Conservation (phyloP, 2,888 invertebrate species). For the Pyrgus malvae region DNA sequence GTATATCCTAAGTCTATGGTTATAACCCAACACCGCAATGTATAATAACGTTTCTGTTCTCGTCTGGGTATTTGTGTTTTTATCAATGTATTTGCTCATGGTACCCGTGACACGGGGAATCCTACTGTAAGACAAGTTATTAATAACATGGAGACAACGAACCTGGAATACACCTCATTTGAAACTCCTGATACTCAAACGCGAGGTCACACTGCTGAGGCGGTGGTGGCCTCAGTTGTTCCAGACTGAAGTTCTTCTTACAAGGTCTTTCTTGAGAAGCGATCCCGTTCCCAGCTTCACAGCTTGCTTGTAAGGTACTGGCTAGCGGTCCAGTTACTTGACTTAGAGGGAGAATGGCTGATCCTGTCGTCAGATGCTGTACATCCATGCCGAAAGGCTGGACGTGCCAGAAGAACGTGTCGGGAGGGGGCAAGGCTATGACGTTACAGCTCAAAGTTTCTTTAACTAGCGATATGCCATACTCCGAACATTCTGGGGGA, state of each 20-base stretch:
- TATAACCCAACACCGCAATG: too few species aligned
- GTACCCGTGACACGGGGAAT: too few species aligned
- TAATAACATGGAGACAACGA: conserved; percentile 1
- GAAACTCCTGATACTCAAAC: conserved; percentile 68
- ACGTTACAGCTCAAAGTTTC: conserved; percentile 67
- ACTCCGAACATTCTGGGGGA: conserved; percentile 66
- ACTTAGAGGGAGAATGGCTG: conserved; percentile 57
- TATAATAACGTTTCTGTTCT: too few species aligned
- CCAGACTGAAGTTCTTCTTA: conserved; percentile 58
- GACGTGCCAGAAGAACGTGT: conserved; percentile 72
- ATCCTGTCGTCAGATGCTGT: conserved; percentile 69
- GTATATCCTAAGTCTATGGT: too few species aligned
- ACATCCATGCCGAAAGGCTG: conserved; percentile 59
- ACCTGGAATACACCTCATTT: conserved; percentile 75
- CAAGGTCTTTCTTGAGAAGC: conserved; percentile 66
- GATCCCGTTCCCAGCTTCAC: conserved; percentile 69
- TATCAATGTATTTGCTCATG: too few species aligned
- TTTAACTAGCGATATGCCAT: conserved; percentile 60
- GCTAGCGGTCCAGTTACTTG: conserved; percentile 66
- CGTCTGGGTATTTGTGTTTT: too few species aligned
- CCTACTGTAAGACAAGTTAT: too few species aligned
- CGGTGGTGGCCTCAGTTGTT: conserved; percentile 63
- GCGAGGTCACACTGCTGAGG: conserved; percentile 70
- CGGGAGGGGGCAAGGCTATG: conserved; percentile 59
- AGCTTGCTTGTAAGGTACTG: conserved; percentile 55